Percentiles rank a stretch among this genome's conserved stretches.
Evolutionary conservation across 1,140 invertebrate genomes (phyloP).

Genomic region (Dryas iulia): DNA sequence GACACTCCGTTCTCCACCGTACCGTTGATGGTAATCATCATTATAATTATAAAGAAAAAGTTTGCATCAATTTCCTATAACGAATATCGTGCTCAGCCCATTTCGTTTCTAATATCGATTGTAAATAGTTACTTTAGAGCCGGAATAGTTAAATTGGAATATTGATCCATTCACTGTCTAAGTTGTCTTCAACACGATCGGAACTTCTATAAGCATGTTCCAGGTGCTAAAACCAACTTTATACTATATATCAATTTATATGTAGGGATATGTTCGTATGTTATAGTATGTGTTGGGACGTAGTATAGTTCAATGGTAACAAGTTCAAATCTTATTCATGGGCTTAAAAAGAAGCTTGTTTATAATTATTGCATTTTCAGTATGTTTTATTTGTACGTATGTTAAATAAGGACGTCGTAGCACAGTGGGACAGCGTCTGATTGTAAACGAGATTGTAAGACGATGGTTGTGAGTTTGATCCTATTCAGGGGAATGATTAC

Average conservation of each 20-base stretch:
- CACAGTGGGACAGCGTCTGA: too few species aligned
- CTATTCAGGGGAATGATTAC: too few species aligned
- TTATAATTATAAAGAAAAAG: not conserved
- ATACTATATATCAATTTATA: not conserved
- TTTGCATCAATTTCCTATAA: not conserved
- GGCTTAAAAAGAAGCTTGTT: too few species aligned
- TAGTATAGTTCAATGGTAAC: too few species aligned
- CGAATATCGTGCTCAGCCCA: not conserved
- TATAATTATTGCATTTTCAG: too few species aligned
- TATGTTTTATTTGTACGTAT: too few species aligned
- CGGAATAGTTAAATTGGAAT: slow-evolving; percentile 15
- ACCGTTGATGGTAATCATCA: not conserved
- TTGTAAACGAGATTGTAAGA: too few species aligned
- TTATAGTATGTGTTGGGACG: too few species aligned
- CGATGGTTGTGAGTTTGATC: too few species aligned
- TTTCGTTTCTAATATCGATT: slow-evolving; percentile 6
- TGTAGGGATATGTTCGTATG: not conserved
- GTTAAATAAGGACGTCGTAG: too few species aligned
- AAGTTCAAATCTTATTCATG: too few species aligned
- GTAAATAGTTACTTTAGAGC: not conserved
- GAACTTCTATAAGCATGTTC: slow-evolving; percentile 15
- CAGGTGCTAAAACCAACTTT: slow-evolving; percentile 19
- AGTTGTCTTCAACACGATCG: slow-evolving; percentile 16
- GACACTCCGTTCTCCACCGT: too few species aligned
- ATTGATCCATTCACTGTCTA: slow-evolving; percentile 15